These are phyloP conservation scores for Trematomus loennbergii DNA, from an alignment of 2,113 vertebrate genomes.

Conservation along the genomic window DNA sequence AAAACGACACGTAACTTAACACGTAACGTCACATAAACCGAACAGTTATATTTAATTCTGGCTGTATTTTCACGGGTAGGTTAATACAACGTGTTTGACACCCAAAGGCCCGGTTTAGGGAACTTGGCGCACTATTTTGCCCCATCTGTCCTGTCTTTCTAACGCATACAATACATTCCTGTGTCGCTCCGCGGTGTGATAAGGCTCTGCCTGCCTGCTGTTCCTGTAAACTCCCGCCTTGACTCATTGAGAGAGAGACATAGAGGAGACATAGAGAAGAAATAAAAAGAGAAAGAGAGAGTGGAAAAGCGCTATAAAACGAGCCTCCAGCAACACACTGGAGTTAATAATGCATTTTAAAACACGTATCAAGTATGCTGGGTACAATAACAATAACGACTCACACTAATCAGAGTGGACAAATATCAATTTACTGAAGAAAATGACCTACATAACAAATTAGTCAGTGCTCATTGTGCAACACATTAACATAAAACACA, in stretches of 20 bases:
- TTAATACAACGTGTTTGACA: conserved; percentile 6
- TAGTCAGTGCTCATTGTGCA: background rate
- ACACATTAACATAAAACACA: conserved; percentile 12
- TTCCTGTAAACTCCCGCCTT: conserved; percentile 90
- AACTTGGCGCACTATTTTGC: conserved; percentile 85
- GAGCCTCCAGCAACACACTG: conserved; percentile 55
- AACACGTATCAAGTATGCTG: conserved; percentile 52
- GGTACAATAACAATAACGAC: conserved; percentile 40
- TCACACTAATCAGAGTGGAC: conserved; percentile 16
- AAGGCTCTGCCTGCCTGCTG: conserved; percentile 86
- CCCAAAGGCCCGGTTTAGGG: conserved; percentile 43
- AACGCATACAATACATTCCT: conserved; percentile 89
- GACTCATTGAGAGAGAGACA: conserved; percentile 76
- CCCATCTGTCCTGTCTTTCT: conserved; percentile 82
- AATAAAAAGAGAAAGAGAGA: conserved; percentile 45
- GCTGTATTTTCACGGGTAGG: conserved; percentile 23
- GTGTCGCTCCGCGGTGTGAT: conserved; percentile 86
- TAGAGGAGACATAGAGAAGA: conserved; percentile 48
- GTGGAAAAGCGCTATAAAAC: conserved; percentile 74
- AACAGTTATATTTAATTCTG: conserved; percentile 25
- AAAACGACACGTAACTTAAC: conserved; percentile 14
- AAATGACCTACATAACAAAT: conserved; percentile 10
- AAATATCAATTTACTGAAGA: conserved; percentile 38
- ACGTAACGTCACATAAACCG: background rate
- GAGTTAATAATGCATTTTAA: conserved; percentile 67